Evolutionary conservation across 2,888 invertebrate genomes (phyloP), one percentile per base, ranked within the genome.

Genomic region (Teinopalpus imperialis): DNA sequence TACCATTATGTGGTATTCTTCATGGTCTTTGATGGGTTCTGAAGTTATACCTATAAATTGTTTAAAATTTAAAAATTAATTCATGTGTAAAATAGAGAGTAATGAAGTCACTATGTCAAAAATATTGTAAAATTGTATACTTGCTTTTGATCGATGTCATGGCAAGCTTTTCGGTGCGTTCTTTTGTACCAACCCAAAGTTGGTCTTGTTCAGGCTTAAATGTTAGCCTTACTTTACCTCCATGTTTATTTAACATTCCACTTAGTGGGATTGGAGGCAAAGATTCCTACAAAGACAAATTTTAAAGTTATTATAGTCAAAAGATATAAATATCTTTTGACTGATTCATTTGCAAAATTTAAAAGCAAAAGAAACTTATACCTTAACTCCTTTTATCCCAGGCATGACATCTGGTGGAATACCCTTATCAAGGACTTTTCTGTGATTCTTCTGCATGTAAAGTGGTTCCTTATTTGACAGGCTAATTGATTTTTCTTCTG

Each of bases 131-230:
- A n/a, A 18, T 3, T 27, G 2, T 9, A 41, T 36, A 89, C 61
- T 95, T 91, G 80, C 93, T 93, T 86, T 95, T 96, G 61, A 97
- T 97, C 41, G 96, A 94, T 62, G 93, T 94, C 95, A 97, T 96
- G 54, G 95, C 93, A 66, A 97, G 91, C 85, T 97, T 97, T 63
- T 97, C 96, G 48, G 97, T 97, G 61, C 97, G 90, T 75, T 97
- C 97, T 83, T 97, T 97, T 32, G 97, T 97, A 46, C 97, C 96
- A 30, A 97, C 92, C 97, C 97, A 97, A 8, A 97, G 85, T 74
- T 97, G 95, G 73, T 97, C 97, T 56, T 92, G 91, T 74, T 97
- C 97, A 63, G 97, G 90, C 90, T 97, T 97, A 77, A 97, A 97
- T 32, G 97, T 97, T 49, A 97, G 91, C 59, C 97, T 90, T 40